These are phyloP conservation scores for Chymomyza fuscimana DNA, from an alignment of 2,888 invertebrate genomes.

Conservation along the genomic window DNA sequence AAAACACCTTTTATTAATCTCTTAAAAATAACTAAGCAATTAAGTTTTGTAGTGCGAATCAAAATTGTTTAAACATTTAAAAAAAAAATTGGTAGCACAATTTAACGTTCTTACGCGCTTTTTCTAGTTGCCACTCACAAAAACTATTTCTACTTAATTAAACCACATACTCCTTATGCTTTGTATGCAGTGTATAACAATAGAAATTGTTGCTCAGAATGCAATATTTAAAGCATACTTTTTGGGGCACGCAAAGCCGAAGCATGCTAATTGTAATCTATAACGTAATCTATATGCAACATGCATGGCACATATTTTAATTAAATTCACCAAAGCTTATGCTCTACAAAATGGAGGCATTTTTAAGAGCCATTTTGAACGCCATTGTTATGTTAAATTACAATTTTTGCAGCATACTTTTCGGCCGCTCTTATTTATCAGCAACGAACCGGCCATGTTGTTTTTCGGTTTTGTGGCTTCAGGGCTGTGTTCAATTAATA, in stretches of 20 bases:
- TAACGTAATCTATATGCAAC: slow-evolving; percentile 48
- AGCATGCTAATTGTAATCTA: slow-evolving; percentile 44
- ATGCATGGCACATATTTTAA: slow-evolving; percentile 65
- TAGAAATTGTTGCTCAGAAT: slow-evolving; percentile 20
- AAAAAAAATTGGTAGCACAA: too few relatives aligned
- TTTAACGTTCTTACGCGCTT: too few relatives aligned
- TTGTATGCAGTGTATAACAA: slow-evolving; percentile 9
- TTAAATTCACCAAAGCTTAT: slow-evolving; percentile 37
- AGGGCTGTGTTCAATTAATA: not conserved
- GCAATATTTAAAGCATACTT: not conserved
- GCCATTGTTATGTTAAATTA: slow-evolving; percentile 7
- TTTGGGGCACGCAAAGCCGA: not conserved
- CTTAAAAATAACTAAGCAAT: too few relatives aligned
- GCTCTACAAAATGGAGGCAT: not conserved
- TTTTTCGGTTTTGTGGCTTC: not conserved
- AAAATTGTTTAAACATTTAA: too few relatives aligned
- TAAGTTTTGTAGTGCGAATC: too few relatives aligned
- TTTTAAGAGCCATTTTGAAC: not conserved
- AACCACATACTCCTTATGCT: slow-evolving; percentile 20
- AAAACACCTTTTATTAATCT: too few relatives aligned
- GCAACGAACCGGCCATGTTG: not conserved
- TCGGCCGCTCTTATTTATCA: not conserved
- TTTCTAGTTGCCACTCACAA: too few relatives aligned
- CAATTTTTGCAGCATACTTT: not conserved
- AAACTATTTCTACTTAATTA: too few relatives aligned